Percentiles rank a stretch among this genome's conserved stretches.
These are phyloP conservation scores for Sapajus apella DNA, from an alignment of 2,113 vertebrate genomes.

Conservation along the genomic window DNA sequence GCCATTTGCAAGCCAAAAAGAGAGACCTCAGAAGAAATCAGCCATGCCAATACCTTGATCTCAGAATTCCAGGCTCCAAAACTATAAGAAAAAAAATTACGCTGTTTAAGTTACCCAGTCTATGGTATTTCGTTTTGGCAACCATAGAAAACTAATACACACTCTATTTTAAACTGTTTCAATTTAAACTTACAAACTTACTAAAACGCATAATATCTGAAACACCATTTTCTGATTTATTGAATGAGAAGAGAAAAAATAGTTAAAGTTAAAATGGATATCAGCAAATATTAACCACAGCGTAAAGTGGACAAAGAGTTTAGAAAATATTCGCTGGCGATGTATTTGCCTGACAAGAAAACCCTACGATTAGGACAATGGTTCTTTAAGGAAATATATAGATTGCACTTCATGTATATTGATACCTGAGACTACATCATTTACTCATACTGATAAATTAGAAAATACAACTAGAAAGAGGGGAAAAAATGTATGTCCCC, in stretches of 20 bases:
- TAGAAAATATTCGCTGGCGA: background rate
- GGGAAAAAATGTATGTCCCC: too few relatives aligned
- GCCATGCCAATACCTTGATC: background rate
- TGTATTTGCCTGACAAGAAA: background rate
- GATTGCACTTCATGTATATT: background rate
- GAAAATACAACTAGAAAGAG: background rate
- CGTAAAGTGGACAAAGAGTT: background rate
- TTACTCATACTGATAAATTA: background rate
- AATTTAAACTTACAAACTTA: background rate
- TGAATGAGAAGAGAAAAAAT: constrained; percentile 26
- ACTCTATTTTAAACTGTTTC: background rate
- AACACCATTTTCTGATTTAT: background rate
- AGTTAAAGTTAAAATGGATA: background rate
- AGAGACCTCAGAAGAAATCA: background rate
- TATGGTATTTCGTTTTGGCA: background rate
- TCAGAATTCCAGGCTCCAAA: background rate
- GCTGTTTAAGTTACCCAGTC: background rate
- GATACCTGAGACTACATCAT: background rate
- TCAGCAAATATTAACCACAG: background rate
- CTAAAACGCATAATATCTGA: background rate
- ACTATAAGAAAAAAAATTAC: background rate
- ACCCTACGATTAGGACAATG: fast-evolving
- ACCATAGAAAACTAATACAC: background rate
- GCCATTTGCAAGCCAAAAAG: background rate
- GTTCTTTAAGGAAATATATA: background rate